These are phyloP conservation scores for Nephrotoma guestfalica DNA, from an alignment of 2,888 invertebrate genomes.

Conservation along the genomic window DNA sequence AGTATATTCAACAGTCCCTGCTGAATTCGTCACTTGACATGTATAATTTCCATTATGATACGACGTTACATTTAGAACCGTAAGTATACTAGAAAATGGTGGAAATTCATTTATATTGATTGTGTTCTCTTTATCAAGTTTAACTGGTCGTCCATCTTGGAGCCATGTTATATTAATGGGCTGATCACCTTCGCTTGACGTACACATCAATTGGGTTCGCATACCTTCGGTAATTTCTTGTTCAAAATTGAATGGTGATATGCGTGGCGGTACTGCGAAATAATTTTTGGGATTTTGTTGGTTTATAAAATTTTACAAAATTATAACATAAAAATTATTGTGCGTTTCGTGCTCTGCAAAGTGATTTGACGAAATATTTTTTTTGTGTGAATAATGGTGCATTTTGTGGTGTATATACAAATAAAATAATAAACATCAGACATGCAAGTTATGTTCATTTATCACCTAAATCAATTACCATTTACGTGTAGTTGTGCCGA, in stretches of 20 bases:
- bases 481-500: conserved; percentile 43
- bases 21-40: conserved; percentile 28
- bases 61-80: conserved; percentile 33
- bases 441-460: background rate
- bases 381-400: background rate
- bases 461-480: conserved; percentile 28
- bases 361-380: background rate
- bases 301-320: background rate
- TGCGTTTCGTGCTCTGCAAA: background rate
- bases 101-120: conserved; percentile 39
- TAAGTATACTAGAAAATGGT: conserved; percentile 36
- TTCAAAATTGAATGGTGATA: conserved; percentile 70
- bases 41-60: conserved; percentile 34
- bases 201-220: conserved; percentile 54
- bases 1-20: conserved; percentile 37
- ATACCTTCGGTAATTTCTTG: conserved; percentile 64
- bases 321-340: background rate
- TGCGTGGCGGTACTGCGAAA: conserved; percentile 64
- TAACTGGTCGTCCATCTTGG: conserved; percentile 32
- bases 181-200: conserved; percentile 40
- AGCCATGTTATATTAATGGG: conserved; percentile 41
- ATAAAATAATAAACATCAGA: background rate
- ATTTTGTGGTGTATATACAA: background rate
- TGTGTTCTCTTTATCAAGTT: conserved; percentile 19
- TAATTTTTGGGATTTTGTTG: background rate